Evolutionary conservation across 2,113 vertebrate genomes (phyloP).

Genomic region (Polyodon spathula): DNA sequence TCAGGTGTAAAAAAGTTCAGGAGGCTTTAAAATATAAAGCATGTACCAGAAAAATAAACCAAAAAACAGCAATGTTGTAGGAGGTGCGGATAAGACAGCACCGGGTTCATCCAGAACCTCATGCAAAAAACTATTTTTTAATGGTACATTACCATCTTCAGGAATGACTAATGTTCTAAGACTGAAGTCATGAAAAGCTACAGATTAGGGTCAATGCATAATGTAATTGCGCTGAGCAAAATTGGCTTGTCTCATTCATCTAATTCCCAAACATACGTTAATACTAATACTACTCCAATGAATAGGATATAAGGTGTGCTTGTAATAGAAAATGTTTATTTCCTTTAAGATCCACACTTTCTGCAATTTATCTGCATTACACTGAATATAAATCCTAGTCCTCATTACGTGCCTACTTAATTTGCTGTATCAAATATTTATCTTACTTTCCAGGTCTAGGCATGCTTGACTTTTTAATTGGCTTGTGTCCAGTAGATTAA

Average conservation of each 20-base stretch:
- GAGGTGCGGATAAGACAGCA: too few species aligned
- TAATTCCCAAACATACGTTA: slow-evolving; percentile 34
- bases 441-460: slow-evolving; percentile 49
- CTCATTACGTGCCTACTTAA: slow-evolving; percentile 63
- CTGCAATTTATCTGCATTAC: slow-evolving; percentile 61
- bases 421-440: slow-evolving; percentile 62
- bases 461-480: slow-evolving; percentile 41
- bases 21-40: too few species aligned
- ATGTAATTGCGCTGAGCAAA: slow-evolving; percentile 49
- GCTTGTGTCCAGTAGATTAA: not conserved
- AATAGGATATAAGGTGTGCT: slow-evolving; percentile 53
- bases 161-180: slow-evolving; percentile 56
- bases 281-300: slow-evolving; percentile 53
- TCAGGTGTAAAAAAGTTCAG: too few species aligned
- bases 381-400: slow-evolving; percentile 40
- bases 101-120: too few species aligned
- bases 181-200: slow-evolving; percentile 50
- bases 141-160: slow-evolving; percentile 50
- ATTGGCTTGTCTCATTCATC: slow-evolving; percentile 50
- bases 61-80: too few species aligned
- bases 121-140: too few species aligned
- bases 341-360: slow-evolving; percentile 46
- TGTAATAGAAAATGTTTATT: slow-evolving; percentile 62
- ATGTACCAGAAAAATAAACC: too few species aligned
- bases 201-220: slow-evolving; percentile 56